Base-by-base conservation (phyloP, 2,888 invertebrate species). In the Leptogaster cylindrica region DNA sequence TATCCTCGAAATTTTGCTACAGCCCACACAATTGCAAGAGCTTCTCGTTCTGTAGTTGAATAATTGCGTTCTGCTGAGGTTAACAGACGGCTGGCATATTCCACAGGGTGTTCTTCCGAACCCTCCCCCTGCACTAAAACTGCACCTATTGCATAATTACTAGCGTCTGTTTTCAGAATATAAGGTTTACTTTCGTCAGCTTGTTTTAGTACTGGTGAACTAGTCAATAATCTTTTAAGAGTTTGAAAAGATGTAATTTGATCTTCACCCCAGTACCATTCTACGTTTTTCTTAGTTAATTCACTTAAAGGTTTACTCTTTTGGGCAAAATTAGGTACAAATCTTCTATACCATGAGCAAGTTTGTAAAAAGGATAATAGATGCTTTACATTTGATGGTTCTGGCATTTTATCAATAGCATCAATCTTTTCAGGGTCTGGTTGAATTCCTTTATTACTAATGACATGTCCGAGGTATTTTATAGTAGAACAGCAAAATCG, bases 1-100 rank as follows among this genome's bases (percentile, higher is more conserved):
- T 68, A 68, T 1, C 65, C 68, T 20, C 65, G 25, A 48, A 67
- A 72, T 33, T 69, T 68, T 3, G 41, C 18, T 8, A 67, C 61
- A 16, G 69, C 79, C 2, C 68, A 71, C 1, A 68, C 64, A n/a
- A 70, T 68, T 2, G 71, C 79, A 1, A 79, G 66, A 0, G 75
- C 76, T 72, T 83, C 82, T 10, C 78, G 73, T 69, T 82, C 81
- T 0, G 78, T 80, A 0, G 78, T 77, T 0, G 76, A 71, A 44
- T 81, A 82, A 27, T 79, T 80, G 0, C 68, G 66, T 70, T 83
- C 79, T 3, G 76, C 73, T 7, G 55, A 6, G 2, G 68, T 72
- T 14, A 76, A 20, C 2, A 76, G 58, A 5, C 76, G 61, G 52
- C 73, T 74, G 1, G 74, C 73, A 64, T n/a, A n/a, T n/a, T n/a